phyloP scores from a whole-genome alignment of 2,113 vertebrate species.

The Platichthys flesus region DNA sequence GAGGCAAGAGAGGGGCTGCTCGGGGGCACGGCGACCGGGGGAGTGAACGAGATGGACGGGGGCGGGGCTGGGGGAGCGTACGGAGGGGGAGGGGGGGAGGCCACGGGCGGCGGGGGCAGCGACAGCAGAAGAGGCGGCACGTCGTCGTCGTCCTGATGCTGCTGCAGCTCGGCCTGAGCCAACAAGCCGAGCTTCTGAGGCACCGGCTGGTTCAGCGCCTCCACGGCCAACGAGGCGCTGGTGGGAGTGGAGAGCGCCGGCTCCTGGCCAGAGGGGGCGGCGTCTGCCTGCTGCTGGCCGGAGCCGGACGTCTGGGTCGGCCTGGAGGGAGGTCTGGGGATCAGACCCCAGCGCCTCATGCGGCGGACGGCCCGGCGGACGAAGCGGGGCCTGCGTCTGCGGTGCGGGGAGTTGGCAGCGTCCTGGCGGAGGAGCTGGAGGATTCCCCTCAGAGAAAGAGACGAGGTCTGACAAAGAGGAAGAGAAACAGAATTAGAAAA shows the following conservation, averaged over 20 bases:
- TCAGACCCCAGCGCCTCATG: conserved; percentile 88
- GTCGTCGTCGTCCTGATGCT: conserved; percentile 32
- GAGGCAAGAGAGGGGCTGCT: conserved; percentile 79
- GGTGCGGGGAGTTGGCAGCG: conserved; percentile 77
- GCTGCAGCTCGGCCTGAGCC: conserved; percentile 58
- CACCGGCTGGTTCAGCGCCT: conserved; percentile 78
- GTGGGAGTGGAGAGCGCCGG: conserved; percentile 53
- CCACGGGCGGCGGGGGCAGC: rapidly evolving
- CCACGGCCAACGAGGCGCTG: conserved; percentile 75
- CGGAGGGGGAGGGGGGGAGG: conserved; percentile 60
- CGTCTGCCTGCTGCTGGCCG: conserved; percentile 67
- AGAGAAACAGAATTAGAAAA: neutral
- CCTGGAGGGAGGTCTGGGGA: conserved; percentile 80
- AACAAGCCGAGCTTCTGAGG: conserved; percentile 81
- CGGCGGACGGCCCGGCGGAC: conserved; percentile 86
- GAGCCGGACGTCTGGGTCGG: conserved; percentile 65
- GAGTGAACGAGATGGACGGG: conserved; percentile 32
- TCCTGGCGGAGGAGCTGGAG: conserved; percentile 90
- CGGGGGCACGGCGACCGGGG: conserved; percentile 62
- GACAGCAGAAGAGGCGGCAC: neutral
- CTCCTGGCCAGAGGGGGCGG: conserved; percentile 62
- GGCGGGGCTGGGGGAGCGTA: conserved; percentile 63
- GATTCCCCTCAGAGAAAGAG: conserved; percentile 89
- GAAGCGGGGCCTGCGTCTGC: conserved; percentile 84
- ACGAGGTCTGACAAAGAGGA: conserved; percentile 77